Conservation (phyloP, 2,888 invertebrate species). For the Penaeus monodon region DNA sequence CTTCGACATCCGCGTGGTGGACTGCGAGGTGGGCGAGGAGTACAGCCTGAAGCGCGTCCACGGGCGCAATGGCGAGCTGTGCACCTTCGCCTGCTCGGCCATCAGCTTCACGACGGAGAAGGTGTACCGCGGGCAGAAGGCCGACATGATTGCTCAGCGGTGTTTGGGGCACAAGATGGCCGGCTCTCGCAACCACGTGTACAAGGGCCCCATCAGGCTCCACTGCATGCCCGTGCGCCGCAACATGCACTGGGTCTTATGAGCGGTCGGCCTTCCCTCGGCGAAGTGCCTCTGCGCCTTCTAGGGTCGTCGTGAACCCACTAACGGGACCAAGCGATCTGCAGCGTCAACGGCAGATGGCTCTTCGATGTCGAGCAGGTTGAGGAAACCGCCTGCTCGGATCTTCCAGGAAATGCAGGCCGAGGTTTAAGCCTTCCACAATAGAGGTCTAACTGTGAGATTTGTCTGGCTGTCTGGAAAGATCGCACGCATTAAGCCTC, state of each 20-base stretch:
- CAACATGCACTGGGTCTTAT: conserved; percentile 58
- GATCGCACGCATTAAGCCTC: too few relatives aligned
- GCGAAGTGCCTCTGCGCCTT: too few relatives aligned
- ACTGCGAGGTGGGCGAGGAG: conserved; percentile 62
- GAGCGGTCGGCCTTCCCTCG: neutral
- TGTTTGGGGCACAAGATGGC: conserved; percentile 67
- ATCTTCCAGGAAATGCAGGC: too few relatives aligned
- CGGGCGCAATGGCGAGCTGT: conserved; percentile 59
- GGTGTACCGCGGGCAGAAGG: conserved; percentile 67
- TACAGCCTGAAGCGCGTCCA: conserved; percentile 59
- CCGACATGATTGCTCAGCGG: conserved; percentile 67
- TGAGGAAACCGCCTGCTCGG: too few relatives aligned
- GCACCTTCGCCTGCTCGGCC: conserved; percentile 64
- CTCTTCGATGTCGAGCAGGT: too few relatives aligned
- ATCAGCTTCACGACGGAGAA: conserved; percentile 67
- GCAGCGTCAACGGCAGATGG: too few relatives aligned
- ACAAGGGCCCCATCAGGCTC: conserved; percentile 66
- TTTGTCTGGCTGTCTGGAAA: too few relatives aligned
- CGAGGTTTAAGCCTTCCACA: too few relatives aligned
- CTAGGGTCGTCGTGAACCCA: neutral
- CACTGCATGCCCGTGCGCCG: conserved; percentile 36
- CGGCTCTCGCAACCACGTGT: conserved; percentile 66
- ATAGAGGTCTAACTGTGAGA: too few relatives aligned
- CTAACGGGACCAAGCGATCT: conserved; percentile 14
- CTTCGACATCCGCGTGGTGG: conserved; percentile 63